phyloP scores from a whole-genome alignment of 2,797 vertebrate genomes.

The Falco biarmicus region DNA sequence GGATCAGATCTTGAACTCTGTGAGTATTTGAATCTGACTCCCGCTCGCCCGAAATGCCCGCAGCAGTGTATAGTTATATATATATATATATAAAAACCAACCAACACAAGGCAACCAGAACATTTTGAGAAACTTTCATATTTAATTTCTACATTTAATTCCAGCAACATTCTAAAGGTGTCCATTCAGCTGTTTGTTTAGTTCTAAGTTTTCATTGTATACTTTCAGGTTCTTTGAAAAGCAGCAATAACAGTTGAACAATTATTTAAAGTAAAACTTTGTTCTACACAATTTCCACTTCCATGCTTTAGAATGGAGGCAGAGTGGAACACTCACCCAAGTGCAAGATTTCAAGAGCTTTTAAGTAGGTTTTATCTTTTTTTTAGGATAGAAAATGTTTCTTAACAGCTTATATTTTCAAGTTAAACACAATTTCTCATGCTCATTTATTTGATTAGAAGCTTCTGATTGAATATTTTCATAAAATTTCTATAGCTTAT shows the following conservation, averaged over 20 bases:
- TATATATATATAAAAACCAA: slow-evolving; percentile 82
- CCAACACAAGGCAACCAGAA: background rate
- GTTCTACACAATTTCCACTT: slow-evolving; percentile 38
- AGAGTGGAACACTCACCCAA: background rate
- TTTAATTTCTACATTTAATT: slow-evolving; percentile 61
- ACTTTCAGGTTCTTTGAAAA: slow-evolving; percentile 56
- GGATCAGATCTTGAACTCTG: no score
- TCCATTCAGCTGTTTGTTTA: slow-evolving; percentile 17
- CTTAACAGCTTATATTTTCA: background rate
- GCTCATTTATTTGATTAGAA: slow-evolving; percentile 38
- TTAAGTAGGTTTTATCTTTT: background rate
- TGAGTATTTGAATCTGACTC: no score
- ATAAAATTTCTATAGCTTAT: slow-evolving; percentile 54
- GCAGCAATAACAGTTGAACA: slow-evolving; percentile 71
- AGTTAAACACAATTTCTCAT: background rate
- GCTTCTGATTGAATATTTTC: slow-evolving; percentile 59
- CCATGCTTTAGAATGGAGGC: slow-evolving; percentile 13
- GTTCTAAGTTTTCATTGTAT: background rate
- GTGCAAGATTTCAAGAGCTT: slow-evolving; percentile 33
- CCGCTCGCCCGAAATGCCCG: no score
- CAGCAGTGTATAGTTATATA: slow-evolving; percentile 77
- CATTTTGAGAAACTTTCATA: slow-evolving; percentile 81
- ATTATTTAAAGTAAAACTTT: slow-evolving; percentile 22
- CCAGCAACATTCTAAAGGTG: background rate
- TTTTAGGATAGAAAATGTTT: slow-evolving; percentile 34